Evolutionary conservation across 2,797 vertebrate species (phyloP), one percentile per base, ranked within the genome.

Genomic region (Astyanax mexicanus): DNA sequence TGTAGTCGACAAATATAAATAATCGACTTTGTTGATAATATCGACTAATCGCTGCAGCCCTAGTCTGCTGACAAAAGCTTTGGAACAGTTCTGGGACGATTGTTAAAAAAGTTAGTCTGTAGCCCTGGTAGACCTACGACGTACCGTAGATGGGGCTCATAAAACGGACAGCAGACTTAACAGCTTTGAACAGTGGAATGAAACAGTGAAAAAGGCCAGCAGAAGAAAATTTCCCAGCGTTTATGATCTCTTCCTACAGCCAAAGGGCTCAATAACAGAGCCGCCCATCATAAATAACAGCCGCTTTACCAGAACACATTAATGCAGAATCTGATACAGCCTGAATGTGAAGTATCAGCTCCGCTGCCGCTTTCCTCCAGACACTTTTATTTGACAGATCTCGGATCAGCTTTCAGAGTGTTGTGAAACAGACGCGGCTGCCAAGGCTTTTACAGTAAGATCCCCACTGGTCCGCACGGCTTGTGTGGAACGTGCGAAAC

Each of bases 401-500:
- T 47, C 27, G 35, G 51, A 74, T 74, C 72, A 25, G 27, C 52
- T 54, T 27, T 54, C 52, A 27, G 23, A 54, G 12, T 27, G 51
- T 57, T 35, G 17, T 32, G 49, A 44, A 32, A 44, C 7, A 25
- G 35, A 62, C 38, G 35, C 38, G 37, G 9, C 15, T 54, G 9
- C 35, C 40, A 35, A 42, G 37, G 23, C 60, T 54, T 67, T 74
- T 66, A 66, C 61, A 38, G 38, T 23, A 74, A 44, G 4, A 45
- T 55, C 52, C 35, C 60, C 35, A n/a, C 25, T 37, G 45, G 45
- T 61, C 35, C 11, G 19, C n/a, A 12, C 49, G 0, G 23, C 19
- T 47, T 47, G 19, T 17, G 40, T 71, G 12, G 35, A 44, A 72
- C 15, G 47, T 1, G 6, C 21, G n/a, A 23, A 7, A 12, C 23